Percentiles rank a stretch among this genome's conserved stretches.
Evolutionary conservation across 1,140 invertebrate species (phyloP).

Genomic region (Heliconius nattereri): DNA sequence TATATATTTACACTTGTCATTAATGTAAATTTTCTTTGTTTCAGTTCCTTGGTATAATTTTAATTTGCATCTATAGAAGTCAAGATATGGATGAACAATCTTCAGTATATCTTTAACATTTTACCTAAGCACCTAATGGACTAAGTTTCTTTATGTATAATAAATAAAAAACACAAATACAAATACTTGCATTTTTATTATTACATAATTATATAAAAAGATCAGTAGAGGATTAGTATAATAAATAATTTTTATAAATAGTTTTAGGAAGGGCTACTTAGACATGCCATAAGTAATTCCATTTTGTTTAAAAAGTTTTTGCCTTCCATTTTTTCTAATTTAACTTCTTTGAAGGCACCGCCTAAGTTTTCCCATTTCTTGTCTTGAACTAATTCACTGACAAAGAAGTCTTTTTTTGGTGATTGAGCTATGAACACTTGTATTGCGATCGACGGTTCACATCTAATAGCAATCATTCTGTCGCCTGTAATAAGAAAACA

Average conservation of each 20-base stretch:
- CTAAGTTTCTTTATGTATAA: slow-evolving; percentile 76
- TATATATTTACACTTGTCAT: background rate
- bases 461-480: slow-evolving; percentile 92
- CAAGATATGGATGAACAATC: slow-evolving; percentile 68
- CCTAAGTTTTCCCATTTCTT: slow-evolving; percentile 95
- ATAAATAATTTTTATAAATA: slow-evolving; percentile 14
- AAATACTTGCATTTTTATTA: slow-evolving; percentile 50
- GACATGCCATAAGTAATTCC: slow-evolving; percentile 96
- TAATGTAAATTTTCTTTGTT: slow-evolving; percentile 47
- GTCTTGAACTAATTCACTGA: slow-evolving; percentile 92
- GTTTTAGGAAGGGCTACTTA: slow-evolving; percentile 82
- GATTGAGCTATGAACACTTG: slow-evolving; percentile 90
- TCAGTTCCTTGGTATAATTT: slow-evolving; percentile 61
- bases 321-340: slow-evolving; percentile 97
- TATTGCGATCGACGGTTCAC: slow-evolving; percentile 85
- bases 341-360: slow-evolving; percentile 94
- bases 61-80: slow-evolving; percentile 54
- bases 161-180: slow-evolving; percentile 63
- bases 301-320: slow-evolving; percentile 98
- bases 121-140: slow-evolving; percentile 73
- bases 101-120: slow-evolving; percentile 78
- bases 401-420: slow-evolving; percentile 92
- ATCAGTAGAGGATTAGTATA: background rate
- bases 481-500: slow-evolving; percentile 81
- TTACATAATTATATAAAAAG: slow-evolving; percentile 26